A percentile compares a stretch with the other conserved stretches of the same genome.
These are phyloP conservation scores for Antrozous pallidus DNA, from an alignment of 2,797 vertebrate genomes.

Conservation along the genomic window DNA sequence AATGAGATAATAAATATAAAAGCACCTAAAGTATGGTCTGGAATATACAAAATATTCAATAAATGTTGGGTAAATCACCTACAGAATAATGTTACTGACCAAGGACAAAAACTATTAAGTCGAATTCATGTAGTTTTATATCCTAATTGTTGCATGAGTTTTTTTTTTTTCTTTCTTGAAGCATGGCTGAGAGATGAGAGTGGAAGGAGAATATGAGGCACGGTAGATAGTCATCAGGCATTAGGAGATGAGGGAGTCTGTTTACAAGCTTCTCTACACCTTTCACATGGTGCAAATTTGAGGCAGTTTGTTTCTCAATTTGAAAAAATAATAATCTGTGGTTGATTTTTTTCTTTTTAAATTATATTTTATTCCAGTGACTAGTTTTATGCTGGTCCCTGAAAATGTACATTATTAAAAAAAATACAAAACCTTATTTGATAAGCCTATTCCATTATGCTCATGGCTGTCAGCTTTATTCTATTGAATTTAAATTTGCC, in stretches of 20 bases:
- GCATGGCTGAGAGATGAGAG: neutral
- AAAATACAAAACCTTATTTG: conserved; percentile 66
- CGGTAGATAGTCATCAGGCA: neutral
- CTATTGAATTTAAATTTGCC: conserved; percentile 73
- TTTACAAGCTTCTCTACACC: neutral
- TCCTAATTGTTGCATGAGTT: neutral
- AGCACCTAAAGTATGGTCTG: neutral
- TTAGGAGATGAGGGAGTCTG: neutral
- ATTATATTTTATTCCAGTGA: conserved; percentile 66
- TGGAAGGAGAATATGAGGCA: neutral
- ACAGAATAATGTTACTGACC: neutral
- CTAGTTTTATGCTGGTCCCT: conserved; percentile 63
- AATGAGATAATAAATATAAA: neutral
- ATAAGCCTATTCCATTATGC: conserved; percentile 72
- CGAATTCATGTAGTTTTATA: neutral
- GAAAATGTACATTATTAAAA: conserved; percentile 68
- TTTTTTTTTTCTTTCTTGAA: neutral
- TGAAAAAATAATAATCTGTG: conserved; percentile 13
- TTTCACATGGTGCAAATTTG: neutral
- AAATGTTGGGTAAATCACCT: neutral
- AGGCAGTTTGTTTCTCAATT: conserved; percentile 30
- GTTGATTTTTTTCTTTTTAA: conserved; percentile 55
- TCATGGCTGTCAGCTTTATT: conserved; percentile 69
- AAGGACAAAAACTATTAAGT: neutral
- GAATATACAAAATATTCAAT: neutral